Base-by-base conservation (phyloP, 1,140 invertebrate species). In the Trichogramma pretiosum region DNA sequence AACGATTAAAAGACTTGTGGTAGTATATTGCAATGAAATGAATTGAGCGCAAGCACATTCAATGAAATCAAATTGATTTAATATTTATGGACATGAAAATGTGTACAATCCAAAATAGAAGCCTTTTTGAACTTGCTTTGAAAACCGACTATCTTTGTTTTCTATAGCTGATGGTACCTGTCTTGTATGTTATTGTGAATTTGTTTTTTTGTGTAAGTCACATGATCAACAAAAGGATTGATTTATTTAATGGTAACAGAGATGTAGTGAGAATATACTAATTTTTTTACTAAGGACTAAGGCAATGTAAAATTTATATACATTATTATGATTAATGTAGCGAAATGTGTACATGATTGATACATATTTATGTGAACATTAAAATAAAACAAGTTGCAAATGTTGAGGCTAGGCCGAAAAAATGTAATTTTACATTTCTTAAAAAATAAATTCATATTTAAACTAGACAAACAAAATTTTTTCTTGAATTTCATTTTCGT, bases 241-340 rank as follows among this genome's bases (percentile, higher is more conserved):
- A 42, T 46, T 51, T 51, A 51, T 51, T 51, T 46, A 46, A 46
- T 43, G 42, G 41, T 21, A n/a, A 3, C 35, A 41, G 28, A 50
- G 42, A 45, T 50, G 41, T 50, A 50, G 35, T 41, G 22, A 41
- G n/a, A n/a, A n/a, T n/a, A 51, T 36, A 37, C 43, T 51, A 51
- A 46, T 51, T 41, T n/a, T 51, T 51, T 51, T 51, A 51, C 49
- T 40, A 46, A 39, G 43, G 46, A 11, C 44, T 50, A 51, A 45
- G 43, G 38, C 28, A 42, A 46, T 51, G 49, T 51, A 51, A 46
- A 46, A 51, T 51, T 51, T 51, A 51, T 51, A 51, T 46, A 42
- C 39, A 45, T 35, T 50, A 50, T 40, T 40, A 50, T 44, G 45
- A 50, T 45, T 50, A 42, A 38, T 44, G 28, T 45, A 45, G 48